These are phyloP conservation scores for Rhyacophila evoluta DNA, from an alignment of 2,888 invertebrate genomes.

Conservation along the genomic window DNA sequence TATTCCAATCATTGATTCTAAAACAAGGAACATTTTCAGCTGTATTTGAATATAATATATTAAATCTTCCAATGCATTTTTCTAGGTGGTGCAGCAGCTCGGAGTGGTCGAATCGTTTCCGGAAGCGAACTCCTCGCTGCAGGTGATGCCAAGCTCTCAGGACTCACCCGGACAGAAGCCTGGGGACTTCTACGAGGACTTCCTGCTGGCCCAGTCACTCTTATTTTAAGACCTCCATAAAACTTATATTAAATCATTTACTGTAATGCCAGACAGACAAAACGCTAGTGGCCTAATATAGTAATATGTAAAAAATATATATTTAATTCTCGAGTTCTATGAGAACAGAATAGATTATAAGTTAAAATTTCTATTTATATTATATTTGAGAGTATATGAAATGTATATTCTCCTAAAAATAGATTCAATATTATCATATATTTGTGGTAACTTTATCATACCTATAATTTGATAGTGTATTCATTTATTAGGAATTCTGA, in stretches of 20 bases:
- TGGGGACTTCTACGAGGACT: slow-evolving; percentile 94
- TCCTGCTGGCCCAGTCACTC: slow-evolving; percentile 83
- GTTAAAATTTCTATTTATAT: background rate
- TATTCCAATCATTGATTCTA: too few relatives aligned
- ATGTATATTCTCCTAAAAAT: background rate
- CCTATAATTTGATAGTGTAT: background rate
- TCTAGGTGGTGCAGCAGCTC: slow-evolving; percentile 90
- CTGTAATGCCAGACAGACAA: background rate
- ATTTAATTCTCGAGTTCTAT: background rate
- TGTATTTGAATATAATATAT: too few relatives aligned
- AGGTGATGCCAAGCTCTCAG: slow-evolving; percentile 83
- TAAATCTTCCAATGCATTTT: too few relatives aligned
- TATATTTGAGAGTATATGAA: background rate
- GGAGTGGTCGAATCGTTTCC: slow-evolving; percentile 83
- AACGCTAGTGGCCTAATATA: background rate
- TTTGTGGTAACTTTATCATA: background rate
- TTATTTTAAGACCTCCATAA: slow-evolving; percentile 68
- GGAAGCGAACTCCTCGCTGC: slow-evolving; percentile 90
- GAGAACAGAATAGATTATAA: background rate
- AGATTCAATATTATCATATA: background rate
- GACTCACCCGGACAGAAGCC: slow-evolving; percentile 92
- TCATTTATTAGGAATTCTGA: background rate
- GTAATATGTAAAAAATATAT: slow-evolving; percentile 6
- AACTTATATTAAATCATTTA: background rate
- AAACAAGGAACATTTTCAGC: too few relatives aligned